Evolutionary conservation across 2,888 invertebrate genomes (phyloP).

Genomic region (Acleris cristana): DNA sequence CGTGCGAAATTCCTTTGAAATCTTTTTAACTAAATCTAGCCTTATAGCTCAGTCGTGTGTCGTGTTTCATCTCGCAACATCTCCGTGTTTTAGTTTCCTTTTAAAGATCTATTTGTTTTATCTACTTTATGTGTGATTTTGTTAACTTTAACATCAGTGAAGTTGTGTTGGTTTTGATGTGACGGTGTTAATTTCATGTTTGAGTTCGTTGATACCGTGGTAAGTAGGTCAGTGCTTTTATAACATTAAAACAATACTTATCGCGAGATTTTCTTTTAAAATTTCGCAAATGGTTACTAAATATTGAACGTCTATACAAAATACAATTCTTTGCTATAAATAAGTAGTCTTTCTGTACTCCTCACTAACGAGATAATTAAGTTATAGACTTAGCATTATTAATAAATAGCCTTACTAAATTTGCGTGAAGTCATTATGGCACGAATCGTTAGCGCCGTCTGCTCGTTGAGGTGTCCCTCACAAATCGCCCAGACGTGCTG

Average conservation of each 20-base stretch:
- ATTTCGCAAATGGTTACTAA: background rate
- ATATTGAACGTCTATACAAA: background rate
- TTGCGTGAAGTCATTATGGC: slow-evolving; percentile 43
- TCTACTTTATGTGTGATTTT: slow-evolving; percentile 17
- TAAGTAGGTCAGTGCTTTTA: slow-evolving; percentile 33
- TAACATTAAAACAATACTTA: slow-evolving; percentile 4
- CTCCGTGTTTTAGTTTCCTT: slow-evolving; percentile 6
- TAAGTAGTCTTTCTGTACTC: no score
- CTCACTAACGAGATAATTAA: no score
- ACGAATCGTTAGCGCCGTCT: slow-evolving; percentile 46
- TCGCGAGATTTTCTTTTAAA: background rate
- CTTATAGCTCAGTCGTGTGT: slow-evolving; percentile 54
- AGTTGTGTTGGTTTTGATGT: slow-evolving; percentile 31
- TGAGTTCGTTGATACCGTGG: slow-evolving; percentile 31
- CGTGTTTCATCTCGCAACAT: slow-evolving; percentile 45
- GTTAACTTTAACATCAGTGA: slow-evolving; percentile 24
- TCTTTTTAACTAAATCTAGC: slow-evolving; percentile 54
- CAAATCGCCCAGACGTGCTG: slow-evolving; percentile 44
- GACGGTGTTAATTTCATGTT: slow-evolving; percentile 33
- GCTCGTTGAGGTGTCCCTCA: slow-evolving; percentile 41
- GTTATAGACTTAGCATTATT: background rate
- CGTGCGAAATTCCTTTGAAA: slow-evolving; percentile 76
- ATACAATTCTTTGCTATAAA: no score
- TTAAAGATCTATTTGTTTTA: background rate
- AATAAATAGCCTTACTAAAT: background rate